Conservation (phyloP, 1,140 invertebrate species). For the Lycorma delicatula region DNA sequence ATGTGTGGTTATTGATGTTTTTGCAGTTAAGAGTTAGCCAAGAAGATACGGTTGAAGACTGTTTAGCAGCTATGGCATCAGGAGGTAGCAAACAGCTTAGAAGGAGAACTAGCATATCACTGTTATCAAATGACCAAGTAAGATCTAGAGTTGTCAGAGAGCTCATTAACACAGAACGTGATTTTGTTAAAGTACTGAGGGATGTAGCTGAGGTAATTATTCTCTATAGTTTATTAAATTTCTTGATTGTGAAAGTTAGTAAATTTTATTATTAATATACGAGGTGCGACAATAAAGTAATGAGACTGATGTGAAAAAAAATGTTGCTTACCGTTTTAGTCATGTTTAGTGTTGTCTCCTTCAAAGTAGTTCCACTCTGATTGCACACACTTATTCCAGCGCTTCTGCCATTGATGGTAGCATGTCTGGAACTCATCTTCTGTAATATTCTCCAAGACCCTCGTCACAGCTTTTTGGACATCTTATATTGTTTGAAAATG, state of each 20-base stretch:
- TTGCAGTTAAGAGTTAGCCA: conserved; percentile 50
- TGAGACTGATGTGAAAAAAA: no score
- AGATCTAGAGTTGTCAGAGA: conserved; percentile 70
- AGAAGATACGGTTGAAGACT: conserved; percentile 53
- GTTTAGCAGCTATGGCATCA: conserved; percentile 46
- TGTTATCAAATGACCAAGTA: conserved; percentile 56
- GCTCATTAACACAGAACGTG: conserved; percentile 66
- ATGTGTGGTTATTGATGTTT: no score
- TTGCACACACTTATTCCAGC: no score
- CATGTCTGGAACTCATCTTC: no score
- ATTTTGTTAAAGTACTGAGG: conserved; percentile 70
- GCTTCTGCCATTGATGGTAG: no score
- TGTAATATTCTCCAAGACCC: no score
- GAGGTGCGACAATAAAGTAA: no score
- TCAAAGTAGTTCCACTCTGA: no score
- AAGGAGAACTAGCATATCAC: conserved; percentile 45
- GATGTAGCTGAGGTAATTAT: conserved; percentile 53
- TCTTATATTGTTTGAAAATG: no score
- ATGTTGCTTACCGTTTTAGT: no score
- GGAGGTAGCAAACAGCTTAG: conserved; percentile 41
- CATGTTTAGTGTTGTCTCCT: no score
- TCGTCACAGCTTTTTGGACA: no score
- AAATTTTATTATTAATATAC: background rate
- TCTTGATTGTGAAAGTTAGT: background rate
- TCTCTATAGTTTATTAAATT: background rate